Conservation (phyloP, 2,888 invertebrate species). For the Ophion ventricosus region DNA sequence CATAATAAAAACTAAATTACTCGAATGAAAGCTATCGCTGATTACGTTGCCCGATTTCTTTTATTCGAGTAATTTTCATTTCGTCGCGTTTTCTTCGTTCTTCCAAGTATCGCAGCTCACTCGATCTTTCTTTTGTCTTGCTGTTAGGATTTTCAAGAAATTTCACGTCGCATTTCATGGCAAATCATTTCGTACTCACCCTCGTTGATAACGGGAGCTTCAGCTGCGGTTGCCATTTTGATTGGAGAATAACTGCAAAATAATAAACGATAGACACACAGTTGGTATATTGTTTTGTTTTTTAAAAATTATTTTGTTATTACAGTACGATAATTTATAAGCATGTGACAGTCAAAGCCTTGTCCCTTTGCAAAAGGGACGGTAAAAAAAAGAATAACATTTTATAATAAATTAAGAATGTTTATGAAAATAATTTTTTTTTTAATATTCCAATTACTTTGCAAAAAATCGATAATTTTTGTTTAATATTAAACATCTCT, state of each 20-base stretch:
- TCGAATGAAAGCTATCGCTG: neutral
- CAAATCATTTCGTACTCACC: conserved; percentile 70
- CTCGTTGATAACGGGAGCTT: conserved; percentile 72
- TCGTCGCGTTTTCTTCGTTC: neutral
- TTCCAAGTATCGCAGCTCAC: conserved; percentile 26
- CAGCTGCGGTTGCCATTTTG: conserved; percentile 74
- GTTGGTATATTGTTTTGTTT: neutral
- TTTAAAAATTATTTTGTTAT: neutral
- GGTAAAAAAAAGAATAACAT: neutral
- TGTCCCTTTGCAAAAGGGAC: neutral
- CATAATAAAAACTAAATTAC: neutral
- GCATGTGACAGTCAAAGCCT: neutral
- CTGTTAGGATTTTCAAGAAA: neutral
- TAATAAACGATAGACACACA: conserved; percentile 1
- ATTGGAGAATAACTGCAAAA: neutral
- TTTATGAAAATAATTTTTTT: neutral
- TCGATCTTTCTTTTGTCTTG: conserved; percentile 21
- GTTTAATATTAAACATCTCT: neutral
- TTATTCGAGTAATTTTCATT: neutral
- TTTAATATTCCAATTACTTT: neutral
- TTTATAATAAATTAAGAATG: neutral
- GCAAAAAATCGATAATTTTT: neutral
- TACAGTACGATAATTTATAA: neutral
- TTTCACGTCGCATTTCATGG: neutral
- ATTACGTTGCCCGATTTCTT: neutral